Percentiles rank a stretch among this genome's conserved stretches.
phyloP scores from a whole-genome alignment of 2,113 vertebrate species.

The Sminthopsis crassicaudata region DNA sequence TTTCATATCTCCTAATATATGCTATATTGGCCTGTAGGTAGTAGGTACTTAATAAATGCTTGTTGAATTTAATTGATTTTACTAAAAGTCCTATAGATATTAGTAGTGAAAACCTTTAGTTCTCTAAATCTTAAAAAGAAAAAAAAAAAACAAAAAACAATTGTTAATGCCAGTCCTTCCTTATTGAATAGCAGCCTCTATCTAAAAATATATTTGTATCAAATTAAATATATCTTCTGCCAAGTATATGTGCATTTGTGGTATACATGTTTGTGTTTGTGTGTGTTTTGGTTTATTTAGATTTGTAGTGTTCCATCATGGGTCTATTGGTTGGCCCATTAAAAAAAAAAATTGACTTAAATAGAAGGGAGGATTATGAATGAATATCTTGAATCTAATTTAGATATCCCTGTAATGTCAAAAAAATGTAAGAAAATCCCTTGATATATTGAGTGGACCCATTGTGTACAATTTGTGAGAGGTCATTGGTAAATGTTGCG shows the following conservation, averaged over 20 bases:
- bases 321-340: background rate
- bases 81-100: background rate
- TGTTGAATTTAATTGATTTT: background rate
- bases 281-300: background rate
- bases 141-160: background rate
- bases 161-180: background rate
- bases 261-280: background rate
- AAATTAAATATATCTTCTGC: background rate
- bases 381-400: background rate
- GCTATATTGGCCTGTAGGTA: background rate
- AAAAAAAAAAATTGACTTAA: background rate
- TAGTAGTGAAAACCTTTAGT: background rate
- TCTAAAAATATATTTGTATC: background rate
- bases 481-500: background rate
- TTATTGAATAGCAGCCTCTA: background rate
- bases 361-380: background rate
- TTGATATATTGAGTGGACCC: background rate
- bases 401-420: background rate
- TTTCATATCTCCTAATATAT: background rate
- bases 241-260: background rate
- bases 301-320: background rate
- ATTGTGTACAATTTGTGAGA: background rate
- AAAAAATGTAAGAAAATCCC: background rate
- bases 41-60: background rate
- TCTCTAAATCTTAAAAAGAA: background rate